Evolutionary conservation across 2,888 invertebrate genomes (phyloP), one percentile per base, ranked within the genome.

Genomic region (Polia nebulosa): DNA sequence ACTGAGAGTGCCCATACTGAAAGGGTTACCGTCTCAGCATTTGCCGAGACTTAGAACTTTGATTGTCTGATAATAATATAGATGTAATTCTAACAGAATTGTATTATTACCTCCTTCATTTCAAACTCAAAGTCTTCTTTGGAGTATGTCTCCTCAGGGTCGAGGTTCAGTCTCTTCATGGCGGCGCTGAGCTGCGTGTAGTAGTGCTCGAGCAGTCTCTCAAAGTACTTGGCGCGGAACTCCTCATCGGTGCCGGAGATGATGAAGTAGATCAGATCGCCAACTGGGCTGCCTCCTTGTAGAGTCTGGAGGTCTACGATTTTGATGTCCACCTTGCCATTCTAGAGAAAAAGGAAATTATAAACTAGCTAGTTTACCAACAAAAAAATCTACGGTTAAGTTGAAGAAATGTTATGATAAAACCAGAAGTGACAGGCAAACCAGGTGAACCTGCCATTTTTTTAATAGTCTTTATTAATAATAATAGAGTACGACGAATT

Each of bases 261-360:
- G 58, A 93, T 87, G 75, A 93, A 90, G 85, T 92, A 92, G 22
- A 93, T 60, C 13, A 94, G 85, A 78, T 94, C 93, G 0, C 82
- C 66, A 15, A 88, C 78, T 0, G 88, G 89, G 29, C 88, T 84
- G 7, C 90, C 90, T 0, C 84, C 83, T 57, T 89, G 88, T 8
- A 93, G 58, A 0, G 91, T 89, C 76, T 94, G 94, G 55, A 90
- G 91, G 78, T 94, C 93, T 17, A 94, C 84, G 0, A 89, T 76
- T 8, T 89, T 84, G 20, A 89, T 72, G 9, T 89, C 74, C 1
- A 90, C 45, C 1, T 62, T 69, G 3, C 87, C 88, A 6, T 70
- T 34, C 60, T 65, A 27, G 17, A 52, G 39, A n/a, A n/a, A n/a
- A n/a, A n/a, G n/a, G n/a, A n/a, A n/a, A n/a, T n/a, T n/a, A n/a